These are phyloP conservation scores for Trissoscelio sp. DNA, from an alignment of 2,888 invertebrate genomes.

Conservation along the genomic window DNA sequence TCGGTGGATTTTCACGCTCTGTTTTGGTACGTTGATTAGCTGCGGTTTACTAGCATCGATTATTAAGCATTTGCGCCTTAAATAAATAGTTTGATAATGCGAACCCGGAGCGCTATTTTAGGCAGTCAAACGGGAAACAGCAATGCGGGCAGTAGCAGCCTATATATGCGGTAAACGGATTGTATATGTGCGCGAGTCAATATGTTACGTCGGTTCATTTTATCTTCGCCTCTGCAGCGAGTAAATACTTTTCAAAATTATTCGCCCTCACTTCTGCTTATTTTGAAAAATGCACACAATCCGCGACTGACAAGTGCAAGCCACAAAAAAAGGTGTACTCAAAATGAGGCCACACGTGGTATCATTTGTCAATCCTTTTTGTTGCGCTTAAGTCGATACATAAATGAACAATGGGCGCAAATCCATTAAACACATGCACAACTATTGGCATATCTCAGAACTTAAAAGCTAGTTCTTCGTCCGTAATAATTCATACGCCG, in stretches of 20 bases:
- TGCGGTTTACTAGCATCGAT: not conserved
- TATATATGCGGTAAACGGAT: slow-evolving; percentile 33
- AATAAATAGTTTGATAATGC: slow-evolving; percentile 13
- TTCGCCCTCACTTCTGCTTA: not conserved
- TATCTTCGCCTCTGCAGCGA: slow-evolving; percentile 10
- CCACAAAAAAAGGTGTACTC: not conserved
- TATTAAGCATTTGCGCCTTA: not conserved
- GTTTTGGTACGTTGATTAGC: not conserved
- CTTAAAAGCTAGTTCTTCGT: slow-evolving; percentile 60
- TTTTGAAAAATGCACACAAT: slow-evolving; percentile 24
- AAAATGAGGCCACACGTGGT: not conserved
- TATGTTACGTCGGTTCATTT: slow-evolving; percentile 31
- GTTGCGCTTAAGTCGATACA: slow-evolving; percentile 26
- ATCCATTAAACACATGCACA: slow-evolving; percentile 55
- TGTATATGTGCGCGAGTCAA: slow-evolving; percentile 24
- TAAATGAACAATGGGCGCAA: slow-evolving; percentile 37
- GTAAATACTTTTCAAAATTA: slow-evolving; percentile 26
- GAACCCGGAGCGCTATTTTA: slow-evolving; percentile 2
- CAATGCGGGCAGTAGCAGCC: slow-evolving; percentile 38
- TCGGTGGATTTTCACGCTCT: not conserved
- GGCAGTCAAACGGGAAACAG: slow-evolving; percentile 28
- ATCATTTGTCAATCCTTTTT: slow-evolving; percentile 37
- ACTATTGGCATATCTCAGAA: slow-evolving; percentile 64
- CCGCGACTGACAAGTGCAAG: not conserved
- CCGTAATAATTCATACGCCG: slow-evolving; percentile 64